These are phyloP conservation scores for Colinus virginianus DNA, from an alignment of 2,113 vertebrate genomes.

Conservation along the genomic window DNA sequence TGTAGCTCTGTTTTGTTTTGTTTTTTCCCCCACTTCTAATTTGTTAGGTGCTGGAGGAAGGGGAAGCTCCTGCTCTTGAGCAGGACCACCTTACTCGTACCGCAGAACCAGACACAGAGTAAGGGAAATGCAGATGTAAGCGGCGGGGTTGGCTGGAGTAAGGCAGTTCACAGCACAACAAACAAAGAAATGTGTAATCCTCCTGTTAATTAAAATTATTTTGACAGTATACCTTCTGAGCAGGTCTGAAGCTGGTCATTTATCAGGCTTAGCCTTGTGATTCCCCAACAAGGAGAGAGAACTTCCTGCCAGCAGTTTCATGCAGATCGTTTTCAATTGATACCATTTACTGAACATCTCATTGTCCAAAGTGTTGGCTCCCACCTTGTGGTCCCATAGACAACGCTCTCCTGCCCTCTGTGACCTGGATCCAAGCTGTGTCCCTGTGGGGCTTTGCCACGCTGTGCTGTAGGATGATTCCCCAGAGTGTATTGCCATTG, in stretches of 20 bases:
- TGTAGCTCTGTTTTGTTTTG: not conserved
- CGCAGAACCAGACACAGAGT: not conserved
- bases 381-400: not conserved
- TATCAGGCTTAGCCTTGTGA: not conserved
- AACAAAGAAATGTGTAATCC: not conserved
- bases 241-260: not conserved
- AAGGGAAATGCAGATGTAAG: not conserved
- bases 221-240: not conserved
- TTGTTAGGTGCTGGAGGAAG: not conserved
- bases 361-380: not conserved
- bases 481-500: no score
- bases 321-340: not conserved
- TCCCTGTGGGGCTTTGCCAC: fast-evolving
- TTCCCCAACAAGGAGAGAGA: not conserved
- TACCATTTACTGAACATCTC: not conserved
- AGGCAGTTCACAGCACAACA: not conserved
- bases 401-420: not conserved
- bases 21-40: not conserved
- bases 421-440: not conserved
- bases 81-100: not conserved
- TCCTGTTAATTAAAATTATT: not conserved
- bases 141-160: fast-evolving
- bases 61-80: not conserved
- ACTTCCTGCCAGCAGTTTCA: not conserved
- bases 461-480: no score